phyloP scores from a whole-genome alignment of 1,140 invertebrate species.

The Mizuhopecten yessoensis region DNA sequence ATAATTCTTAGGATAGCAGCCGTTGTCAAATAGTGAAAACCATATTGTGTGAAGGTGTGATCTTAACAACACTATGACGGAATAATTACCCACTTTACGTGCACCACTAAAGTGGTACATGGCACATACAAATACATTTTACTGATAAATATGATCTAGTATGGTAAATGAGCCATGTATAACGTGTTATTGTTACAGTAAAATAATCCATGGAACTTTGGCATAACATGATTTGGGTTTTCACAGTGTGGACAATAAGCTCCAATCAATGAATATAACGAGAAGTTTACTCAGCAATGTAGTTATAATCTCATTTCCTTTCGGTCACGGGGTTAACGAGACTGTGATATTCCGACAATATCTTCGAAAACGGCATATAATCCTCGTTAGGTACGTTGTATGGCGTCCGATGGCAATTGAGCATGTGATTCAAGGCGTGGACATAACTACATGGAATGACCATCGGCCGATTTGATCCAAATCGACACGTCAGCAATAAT shows the following conservation, averaged over 20 bases:
- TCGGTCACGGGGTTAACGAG: not conserved
- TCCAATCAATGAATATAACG: not conserved
- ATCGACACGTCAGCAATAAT: not conserved
- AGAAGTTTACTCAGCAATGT: not conserved
- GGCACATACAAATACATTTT: too few species aligned
- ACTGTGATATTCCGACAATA: not conserved
- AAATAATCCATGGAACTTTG: too few species aligned
- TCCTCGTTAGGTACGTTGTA: slow-evolving; percentile 2
- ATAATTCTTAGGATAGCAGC: too few species aligned
- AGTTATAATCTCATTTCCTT: not conserved
- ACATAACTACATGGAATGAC: not conserved
- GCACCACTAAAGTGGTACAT: too few species aligned
- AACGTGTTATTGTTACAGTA: too few species aligned
- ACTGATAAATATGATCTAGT: too few species aligned
- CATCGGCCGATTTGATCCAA: not conserved
- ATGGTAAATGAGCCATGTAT: too few species aligned
- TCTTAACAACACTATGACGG: too few species aligned
- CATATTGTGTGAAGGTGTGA: too few species aligned
- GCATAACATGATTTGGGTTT: too few species aligned
- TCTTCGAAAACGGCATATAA: not conserved
- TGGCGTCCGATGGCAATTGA: not conserved
- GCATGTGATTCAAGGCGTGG: not conserved
- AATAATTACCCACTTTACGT: too few species aligned
- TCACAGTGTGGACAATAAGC: not conserved
- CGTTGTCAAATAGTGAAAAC: too few species aligned